These are phyloP conservation scores for Amblyteles armatorius DNA, from an alignment of 2,888 invertebrate genomes.

Conservation along the genomic window DNA sequence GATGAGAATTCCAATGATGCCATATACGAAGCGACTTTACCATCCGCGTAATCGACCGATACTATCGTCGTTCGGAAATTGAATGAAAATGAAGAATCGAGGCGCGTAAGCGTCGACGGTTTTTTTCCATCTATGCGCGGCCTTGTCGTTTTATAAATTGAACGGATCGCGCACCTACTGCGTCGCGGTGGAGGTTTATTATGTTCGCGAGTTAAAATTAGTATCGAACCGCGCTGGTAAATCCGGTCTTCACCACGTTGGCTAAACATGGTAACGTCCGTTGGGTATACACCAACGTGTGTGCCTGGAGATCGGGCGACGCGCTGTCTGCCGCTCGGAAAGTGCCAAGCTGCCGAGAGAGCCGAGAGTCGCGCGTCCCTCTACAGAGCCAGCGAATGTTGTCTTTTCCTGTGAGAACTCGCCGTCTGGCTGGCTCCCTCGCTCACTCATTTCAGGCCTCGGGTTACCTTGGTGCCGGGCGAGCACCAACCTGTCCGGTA, in stretches of 20 bases:
- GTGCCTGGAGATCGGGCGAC: constrained; percentile 73
- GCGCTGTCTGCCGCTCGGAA: constrained; percentile 75
- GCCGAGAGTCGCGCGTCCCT: constrained; percentile 45
- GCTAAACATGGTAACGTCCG: constrained; percentile 72
- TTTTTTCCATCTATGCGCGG: not conserved
- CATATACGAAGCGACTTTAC: not conserved
- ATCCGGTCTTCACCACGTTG: constrained; percentile 71
- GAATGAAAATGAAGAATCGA: not conserved
- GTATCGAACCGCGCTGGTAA: constrained; percentile 47
- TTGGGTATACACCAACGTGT: constrained; percentile 60
- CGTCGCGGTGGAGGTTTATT: constrained; percentile 12
- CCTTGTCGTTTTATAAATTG: constrained; percentile 5
- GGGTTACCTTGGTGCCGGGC: constrained; percentile 35
- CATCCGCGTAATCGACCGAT: not conserved
- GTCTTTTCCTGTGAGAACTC: constrained; percentile 31
- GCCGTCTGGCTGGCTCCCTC: constrained; percentile 30
- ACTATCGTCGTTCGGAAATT: not conserved
- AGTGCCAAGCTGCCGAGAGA: constrained; percentile 66
- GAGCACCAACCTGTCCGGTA: constrained; percentile 38
- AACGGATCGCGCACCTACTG: constrained; percentile 7
- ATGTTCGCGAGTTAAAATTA: constrained; percentile 48
- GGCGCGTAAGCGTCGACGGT: not conserved
- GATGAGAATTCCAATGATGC: not conserved
- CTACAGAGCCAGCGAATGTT: constrained; percentile 32
- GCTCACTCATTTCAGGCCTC: constrained; percentile 25